Base-by-base conservation (phyloP, 2,113 vertebrate genomes). In the Hippocampus mohnikei region DNA sequence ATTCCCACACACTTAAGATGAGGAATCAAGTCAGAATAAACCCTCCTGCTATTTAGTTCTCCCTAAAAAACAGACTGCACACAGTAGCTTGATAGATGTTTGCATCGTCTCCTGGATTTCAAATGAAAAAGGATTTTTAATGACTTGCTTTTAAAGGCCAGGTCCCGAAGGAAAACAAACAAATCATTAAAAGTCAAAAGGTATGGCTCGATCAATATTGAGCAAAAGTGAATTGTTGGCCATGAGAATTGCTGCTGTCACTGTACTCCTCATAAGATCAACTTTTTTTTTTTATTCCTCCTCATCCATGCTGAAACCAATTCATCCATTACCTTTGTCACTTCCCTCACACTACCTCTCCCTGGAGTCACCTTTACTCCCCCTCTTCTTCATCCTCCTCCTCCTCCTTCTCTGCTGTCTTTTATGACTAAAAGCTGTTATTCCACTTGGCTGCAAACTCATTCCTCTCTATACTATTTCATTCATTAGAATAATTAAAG, bases 401-500 rank as follows among this genome's bases (percentile, higher is more conserved):
- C 65, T 73, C 67, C 84, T 77, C 74, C 72, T 70, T 5, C 86
- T 85, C 81, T 61, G 75, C 86, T 70, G 76, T 84, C 81, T 82
- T 91, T 90, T 90, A 89, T 84, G 82, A 85, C 87, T 87, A 79
- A 88, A 90, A 88, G 89, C 89, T 88, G 87, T 92, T 91, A 90
- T 91, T 91, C 91, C 87, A 85, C 88, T 89, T 74, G 86, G 78
- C 86, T 90, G 91, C 82, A 74, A 80, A 85, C 81, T 73, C 77
- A 88, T 90, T 91, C 88, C 87, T 89, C 88, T 84, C 84, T 83
- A 82, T 90, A 90, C 91, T 91, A 90, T 90, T 92, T 92, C 90
- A 91, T 91, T 91, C 90, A 91, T 91, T 86, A 85, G 90, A 90
- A 90, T 89, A 91, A 92, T 92, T 92, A 91, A 92, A 91, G 91